Percentiles rank a stretch among this genome's conserved stretches.
Conservation (phyloP, 2,113 vertebrate species). For the Solenodon paradoxus region DNA sequence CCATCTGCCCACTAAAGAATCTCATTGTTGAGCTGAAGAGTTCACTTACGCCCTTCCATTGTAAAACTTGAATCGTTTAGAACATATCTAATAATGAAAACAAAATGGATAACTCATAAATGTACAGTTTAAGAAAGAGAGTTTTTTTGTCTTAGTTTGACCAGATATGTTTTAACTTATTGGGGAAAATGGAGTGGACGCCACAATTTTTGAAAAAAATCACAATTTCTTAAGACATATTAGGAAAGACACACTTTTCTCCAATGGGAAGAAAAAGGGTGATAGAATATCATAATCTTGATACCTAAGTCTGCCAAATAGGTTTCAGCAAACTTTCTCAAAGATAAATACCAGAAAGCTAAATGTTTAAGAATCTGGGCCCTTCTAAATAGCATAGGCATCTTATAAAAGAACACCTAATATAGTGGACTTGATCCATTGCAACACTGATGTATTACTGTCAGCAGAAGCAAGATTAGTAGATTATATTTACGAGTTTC, state of each 20-base stretch:
- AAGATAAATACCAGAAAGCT: neutral
- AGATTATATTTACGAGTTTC: neutral
- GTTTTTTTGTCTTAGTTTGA: neutral
- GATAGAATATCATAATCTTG: neutral
- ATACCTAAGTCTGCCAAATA: neutral
- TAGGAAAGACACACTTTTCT: neutral
- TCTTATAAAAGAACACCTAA: neutral
- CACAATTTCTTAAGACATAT: neutral
- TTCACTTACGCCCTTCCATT: neutral
- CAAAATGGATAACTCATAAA: neutral
- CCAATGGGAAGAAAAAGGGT: neutral
- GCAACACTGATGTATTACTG: neutral
- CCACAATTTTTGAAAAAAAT: neutral
- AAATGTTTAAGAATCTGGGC: neutral
- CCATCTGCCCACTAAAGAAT: neutral
- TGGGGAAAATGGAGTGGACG: neutral
- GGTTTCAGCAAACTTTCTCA: neutral
- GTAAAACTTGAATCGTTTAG: too few species aligned
- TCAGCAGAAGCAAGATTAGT: neutral
- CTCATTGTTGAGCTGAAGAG: neutral
- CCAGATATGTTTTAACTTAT: neutral
- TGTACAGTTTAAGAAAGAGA: neutral
- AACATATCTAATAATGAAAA: conserved; percentile 7
- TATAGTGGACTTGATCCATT: neutral
- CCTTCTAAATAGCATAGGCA: neutral